Evolutionary conservation across 2,113 vertebrate species (phyloP), one percentile per base, ranked within the genome.

Genomic region (Ciconia maguari): DNA sequence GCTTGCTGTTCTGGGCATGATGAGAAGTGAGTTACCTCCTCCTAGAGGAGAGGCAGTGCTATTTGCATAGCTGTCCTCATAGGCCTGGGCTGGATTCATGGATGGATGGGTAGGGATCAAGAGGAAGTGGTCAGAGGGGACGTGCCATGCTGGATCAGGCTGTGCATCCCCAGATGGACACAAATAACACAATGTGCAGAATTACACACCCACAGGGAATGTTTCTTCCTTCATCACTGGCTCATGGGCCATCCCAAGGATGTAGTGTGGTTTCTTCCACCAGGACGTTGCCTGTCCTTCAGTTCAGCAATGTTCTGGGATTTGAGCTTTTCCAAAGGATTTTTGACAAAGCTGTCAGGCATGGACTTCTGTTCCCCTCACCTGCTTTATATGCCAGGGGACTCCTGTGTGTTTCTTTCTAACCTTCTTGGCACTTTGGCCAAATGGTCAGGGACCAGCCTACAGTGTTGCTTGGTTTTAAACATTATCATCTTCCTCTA

Each of bases 211-310:
- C 22, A 2, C 1, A 2, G 48, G n/a, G 29, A 38, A 48, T 0
- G 0, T 25, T 22, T 46, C 58, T 41, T 46, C 18, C 41, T 46
- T 52, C 2, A 2, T 8, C 1, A 0, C 38, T 26, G 54, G 13
- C 42, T 84, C 38, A 0, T 0, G 0, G 30, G 13, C n/a, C 13
- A 10, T 34, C 29, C 42, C 34, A 9, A 29, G 13, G 38, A 7
- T 32, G 14, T 30, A 0, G 36, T 1, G 11, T 21, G n/a, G 17
- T 17, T 92, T 84, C 29, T 4, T 62, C 48, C 36, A 7, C 11
- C 11, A 6, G 11, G 48, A 26, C 3, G 8, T 2, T 64, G 13
- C 58, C 36, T 18, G 14, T 26, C 25, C 27, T 44, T 30, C 0
- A 0, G 19, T 51, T 65, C 34, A 41, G 34, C 60, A 36, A 11